Evolutionary conservation across 2,888 invertebrate species (phyloP).

Genomic region (Nowickia ferox): DNA sequence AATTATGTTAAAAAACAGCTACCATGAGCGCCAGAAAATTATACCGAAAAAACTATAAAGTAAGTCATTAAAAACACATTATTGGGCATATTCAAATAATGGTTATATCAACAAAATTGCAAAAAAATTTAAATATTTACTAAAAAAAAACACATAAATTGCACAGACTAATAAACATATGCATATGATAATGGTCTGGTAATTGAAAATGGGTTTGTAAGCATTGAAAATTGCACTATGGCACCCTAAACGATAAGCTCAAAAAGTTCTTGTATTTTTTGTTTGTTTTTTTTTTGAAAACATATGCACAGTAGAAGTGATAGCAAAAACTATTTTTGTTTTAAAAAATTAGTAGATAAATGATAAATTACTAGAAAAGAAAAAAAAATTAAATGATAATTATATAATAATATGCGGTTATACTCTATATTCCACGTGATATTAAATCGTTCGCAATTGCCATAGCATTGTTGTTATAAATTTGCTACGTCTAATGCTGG

Average conservation of each 20-base stretch:
- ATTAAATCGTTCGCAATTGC: too few relatives aligned
- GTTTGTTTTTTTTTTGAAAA: too few relatives aligned
- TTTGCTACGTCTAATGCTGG: too few relatives aligned
- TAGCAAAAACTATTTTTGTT: too few relatives aligned
- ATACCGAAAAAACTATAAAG: slow-evolving; percentile 23
- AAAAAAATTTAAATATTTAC: slow-evolving; percentile 14
- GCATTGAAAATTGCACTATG: background rate
- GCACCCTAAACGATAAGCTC: background rate
- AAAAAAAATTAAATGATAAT: background rate
- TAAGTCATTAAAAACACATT: slow-evolving; percentile 72
- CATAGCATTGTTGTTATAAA: too few relatives aligned
- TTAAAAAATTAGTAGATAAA: background rate
- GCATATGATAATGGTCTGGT: background rate
- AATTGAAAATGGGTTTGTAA: background rate
- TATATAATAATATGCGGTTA: too few relatives aligned
- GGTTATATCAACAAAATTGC: slow-evolving; percentile 23
- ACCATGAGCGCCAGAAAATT: slow-evolving; percentile 47
- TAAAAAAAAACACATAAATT: background rate
- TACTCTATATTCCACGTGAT: too few relatives aligned
- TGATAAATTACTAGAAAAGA: background rate
- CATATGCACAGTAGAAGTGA: background rate
- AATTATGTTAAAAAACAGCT: slow-evolving; percentile 1
- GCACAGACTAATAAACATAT: background rate
- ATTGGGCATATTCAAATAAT: slow-evolving; percentile 64
- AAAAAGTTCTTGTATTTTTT: too few relatives aligned